phyloP scores from a whole-genome alignment of 2,113 vertebrate species.

The Nymphicus hollandicus region DNA sequence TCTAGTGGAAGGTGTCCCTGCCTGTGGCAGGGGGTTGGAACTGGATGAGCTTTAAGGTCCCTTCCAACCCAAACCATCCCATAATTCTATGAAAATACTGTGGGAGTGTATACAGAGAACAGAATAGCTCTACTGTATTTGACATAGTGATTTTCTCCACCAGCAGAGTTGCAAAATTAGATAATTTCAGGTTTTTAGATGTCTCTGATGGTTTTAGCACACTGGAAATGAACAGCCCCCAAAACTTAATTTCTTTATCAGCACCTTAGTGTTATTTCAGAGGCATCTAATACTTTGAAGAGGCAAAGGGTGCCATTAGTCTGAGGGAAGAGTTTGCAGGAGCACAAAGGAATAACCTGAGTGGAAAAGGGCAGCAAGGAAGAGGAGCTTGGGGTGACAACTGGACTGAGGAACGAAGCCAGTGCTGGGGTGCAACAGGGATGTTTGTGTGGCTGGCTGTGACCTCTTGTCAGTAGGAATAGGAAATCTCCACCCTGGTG shows the following conservation, averaged over 20 bases:
- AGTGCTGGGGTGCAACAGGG: background rate
- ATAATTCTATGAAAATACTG: background rate
- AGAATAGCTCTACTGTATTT: background rate
- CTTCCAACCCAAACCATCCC: background rate
- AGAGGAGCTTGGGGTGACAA: background rate
- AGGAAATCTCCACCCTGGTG: background rate
- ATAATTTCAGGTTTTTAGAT: background rate
- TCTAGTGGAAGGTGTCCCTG: background rate
- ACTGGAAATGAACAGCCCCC: background rate
- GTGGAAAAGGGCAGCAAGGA: background rate
- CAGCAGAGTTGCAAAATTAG: background rate
- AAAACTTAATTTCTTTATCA: background rate
- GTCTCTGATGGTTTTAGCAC: background rate
- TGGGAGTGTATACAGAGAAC: background rate
- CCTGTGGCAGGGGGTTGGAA: background rate
- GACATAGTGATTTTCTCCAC: background rate
- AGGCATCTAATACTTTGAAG: background rate
- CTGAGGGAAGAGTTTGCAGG: background rate
- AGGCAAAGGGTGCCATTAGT: background rate
- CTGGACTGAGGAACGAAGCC: background rate
- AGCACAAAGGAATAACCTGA: background rate
- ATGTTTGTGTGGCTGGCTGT: background rate
- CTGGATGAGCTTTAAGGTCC: background rate
- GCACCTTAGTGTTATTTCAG: background rate
- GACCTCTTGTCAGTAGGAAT: background rate